Conservation (phyloP, 2,888 invertebrate species). For the Cylindroiulus punctatus region DNA sequence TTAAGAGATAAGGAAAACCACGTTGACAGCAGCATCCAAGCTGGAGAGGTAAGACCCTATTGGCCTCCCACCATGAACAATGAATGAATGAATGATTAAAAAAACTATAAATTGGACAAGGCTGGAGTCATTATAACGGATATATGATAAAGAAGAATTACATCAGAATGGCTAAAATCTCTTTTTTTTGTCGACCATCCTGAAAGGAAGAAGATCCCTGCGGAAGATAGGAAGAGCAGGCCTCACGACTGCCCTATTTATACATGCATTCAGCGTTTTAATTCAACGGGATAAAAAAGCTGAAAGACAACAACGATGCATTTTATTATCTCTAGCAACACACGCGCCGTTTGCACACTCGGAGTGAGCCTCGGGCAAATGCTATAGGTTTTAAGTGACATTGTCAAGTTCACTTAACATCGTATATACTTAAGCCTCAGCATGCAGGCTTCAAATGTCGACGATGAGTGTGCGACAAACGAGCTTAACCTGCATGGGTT, state of each 20-base stretch:
- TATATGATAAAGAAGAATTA: conserved; percentile 38
- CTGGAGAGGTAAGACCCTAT: conserved; percentile 16
- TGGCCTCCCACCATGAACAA: conserved; percentile 38
- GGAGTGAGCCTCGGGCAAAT: neutral
- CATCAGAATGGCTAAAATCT: neutral
- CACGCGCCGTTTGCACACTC: conserved; percentile 38
- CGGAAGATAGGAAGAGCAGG: neutral
- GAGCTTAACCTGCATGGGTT: conserved; percentile 26
- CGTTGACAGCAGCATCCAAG: conserved; percentile 23
- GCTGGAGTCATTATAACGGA: conserved; percentile 17
- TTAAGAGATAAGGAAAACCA: conserved; percentile 26
- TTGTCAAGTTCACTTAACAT: conserved; percentile 42
- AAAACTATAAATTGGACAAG: conserved; percentile 25
- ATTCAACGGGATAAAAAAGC: conserved; percentile 30
- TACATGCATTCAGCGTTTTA: conserved; percentile 42
- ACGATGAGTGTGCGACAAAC: neutral
- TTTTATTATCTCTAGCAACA: conserved; percentile 3
- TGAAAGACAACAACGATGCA: neutral
- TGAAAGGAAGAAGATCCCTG: neutral
- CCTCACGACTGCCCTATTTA: conserved; percentile 34
- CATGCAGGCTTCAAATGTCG: conserved; percentile 12
- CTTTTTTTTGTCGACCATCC: conserved; percentile 28
- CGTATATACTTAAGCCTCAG: conserved; percentile 20
- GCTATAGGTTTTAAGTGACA: conserved; percentile 37
- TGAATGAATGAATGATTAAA: conserved; percentile 33